A percentile compares a stretch with the other conserved stretches of the same genome.
Conservation (phyloP, 92 coral and sea anemone genomes). For the Porites rus region DNA sequence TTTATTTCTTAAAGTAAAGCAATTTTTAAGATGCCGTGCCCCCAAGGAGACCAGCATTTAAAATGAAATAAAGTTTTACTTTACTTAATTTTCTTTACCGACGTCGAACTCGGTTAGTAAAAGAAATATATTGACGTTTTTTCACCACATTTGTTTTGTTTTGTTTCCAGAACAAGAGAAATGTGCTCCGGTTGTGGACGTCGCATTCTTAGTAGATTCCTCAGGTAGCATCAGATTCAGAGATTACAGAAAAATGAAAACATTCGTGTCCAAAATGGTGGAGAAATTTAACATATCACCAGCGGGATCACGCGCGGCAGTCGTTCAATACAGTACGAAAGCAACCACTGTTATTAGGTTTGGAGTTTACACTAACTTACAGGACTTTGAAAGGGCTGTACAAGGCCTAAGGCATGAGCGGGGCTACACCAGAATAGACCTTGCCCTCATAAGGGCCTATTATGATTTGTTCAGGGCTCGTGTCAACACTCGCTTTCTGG, state of each 20-base stretch:
- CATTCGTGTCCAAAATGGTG: constrained; percentile 61
- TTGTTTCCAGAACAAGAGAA: constrained; percentile 8
- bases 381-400: constrained; percentile 49
- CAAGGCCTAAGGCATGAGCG: constrained; percentile 36
- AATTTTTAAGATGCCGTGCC: too few species aligned
- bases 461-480: constrained; percentile 69
- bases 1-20: too few species aligned
- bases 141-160: not conserved
- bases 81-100: too few species aligned
- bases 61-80: too few species aligned
- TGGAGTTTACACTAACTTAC: constrained; percentile 25
- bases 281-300: constrained; percentile 58
- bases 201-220: constrained; percentile 80
- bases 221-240: constrained; percentile 59
- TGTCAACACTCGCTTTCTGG: constrained; percentile 74
- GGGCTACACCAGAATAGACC: constrained; percentile 64
- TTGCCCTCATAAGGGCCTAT: constrained; percentile 54
- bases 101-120: too few species aligned
- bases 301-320: constrained; percentile 70
- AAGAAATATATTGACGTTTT: too few species aligned
- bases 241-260: constrained; percentile 61
- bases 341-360: constrained; percentile 54
- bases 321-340: constrained; percentile 55
- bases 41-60: too few species aligned
- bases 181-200: constrained; percentile 58